These are phyloP conservation scores for Laticauda colubrina DNA, from an alignment of 2,113 vertebrate species.

Conservation along the genomic window DNA sequence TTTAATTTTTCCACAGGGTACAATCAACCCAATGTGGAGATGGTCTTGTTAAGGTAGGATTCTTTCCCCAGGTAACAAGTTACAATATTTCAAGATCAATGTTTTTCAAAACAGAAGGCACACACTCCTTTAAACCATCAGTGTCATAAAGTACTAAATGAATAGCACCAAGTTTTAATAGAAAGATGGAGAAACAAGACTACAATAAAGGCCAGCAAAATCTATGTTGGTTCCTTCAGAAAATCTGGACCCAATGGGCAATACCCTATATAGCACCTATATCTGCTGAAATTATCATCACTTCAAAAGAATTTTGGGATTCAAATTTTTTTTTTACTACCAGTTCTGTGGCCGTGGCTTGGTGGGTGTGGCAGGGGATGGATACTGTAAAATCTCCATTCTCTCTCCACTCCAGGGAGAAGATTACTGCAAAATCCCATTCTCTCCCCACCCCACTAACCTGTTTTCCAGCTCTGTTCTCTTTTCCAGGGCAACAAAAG, in stretches of 20 bases:
- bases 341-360: no score
- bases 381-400: no score
- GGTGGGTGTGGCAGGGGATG: no score
- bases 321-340: no score
- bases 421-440: no score
- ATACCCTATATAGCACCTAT: not conserved
- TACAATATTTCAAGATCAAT: conserved; percentile 20
- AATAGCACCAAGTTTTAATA: not conserved
- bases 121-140: not conserved
- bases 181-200: not conserved
- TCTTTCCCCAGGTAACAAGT: not conserved
- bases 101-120: not conserved
- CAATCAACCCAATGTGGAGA: accelerated
- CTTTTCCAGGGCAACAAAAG: no score
- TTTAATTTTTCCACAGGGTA: not conserved
- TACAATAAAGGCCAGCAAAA: not conserved
- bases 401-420: no score
- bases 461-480: no score
- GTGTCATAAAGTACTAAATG: not conserved
- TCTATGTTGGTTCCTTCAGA: not conserved
- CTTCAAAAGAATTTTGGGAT: not conserved
- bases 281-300: not conserved
- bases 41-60: not conserved
- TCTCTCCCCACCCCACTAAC: no score
- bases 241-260: not conserved